Conservation (phyloP, 2,888 invertebrate species). For the Alcis repandata region DNA sequence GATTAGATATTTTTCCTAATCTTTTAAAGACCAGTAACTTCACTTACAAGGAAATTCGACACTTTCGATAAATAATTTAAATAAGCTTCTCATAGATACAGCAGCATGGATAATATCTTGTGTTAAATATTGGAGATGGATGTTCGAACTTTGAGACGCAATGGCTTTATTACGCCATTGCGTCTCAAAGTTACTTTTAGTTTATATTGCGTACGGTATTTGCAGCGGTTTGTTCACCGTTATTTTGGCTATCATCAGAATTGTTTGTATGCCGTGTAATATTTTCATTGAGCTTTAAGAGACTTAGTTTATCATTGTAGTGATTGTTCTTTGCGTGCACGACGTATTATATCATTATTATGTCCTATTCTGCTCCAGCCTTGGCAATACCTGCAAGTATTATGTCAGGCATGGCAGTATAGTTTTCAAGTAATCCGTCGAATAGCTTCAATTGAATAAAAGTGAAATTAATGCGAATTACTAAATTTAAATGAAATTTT, state of each 20-base stretch:
- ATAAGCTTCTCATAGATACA: neutral
- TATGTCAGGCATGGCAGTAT: constrained; percentile 12
- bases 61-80: too few species aligned
- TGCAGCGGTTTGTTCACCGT: constrained; percentile 78
- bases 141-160: constrained; percentile 54
- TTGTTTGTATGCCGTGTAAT: constrained; percentile 20
- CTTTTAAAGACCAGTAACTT: too few species aligned
- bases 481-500: too few species aligned
- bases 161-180: constrained; percentile 61
- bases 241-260: constrained; percentile 68
- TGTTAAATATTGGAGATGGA: neutral
- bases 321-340: constrained; percentile 47
- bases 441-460: too few species aligned
- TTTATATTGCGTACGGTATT: constrained; percentile 77
- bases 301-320: constrained; percentile 15
- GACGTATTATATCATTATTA: neutral
- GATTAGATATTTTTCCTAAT: too few species aligned
- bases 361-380: neutral
- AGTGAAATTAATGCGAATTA: too few species aligned
- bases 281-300: constrained; percentile 34
- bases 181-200: constrained; percentile 67
- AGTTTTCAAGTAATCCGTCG: neutral
- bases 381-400: neutral
- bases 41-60: too few species aligned
- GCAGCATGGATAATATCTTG: neutral